These are phyloP conservation scores for Chlorops oryzae DNA, from an alignment of 1,140 invertebrate genomes.

Conservation along the genomic window DNA sequence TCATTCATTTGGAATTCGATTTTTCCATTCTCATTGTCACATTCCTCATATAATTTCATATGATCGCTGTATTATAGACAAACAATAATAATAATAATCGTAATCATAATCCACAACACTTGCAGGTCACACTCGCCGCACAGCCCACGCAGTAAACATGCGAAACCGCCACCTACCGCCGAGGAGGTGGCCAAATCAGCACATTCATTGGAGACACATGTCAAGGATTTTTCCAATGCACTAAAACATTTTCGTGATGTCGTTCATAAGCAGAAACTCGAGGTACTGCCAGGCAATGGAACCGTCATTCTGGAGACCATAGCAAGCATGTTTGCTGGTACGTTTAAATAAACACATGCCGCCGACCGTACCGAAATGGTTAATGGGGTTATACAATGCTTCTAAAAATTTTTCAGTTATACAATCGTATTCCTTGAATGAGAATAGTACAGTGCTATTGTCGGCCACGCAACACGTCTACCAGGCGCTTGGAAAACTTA, in stretches of 20 bases:
- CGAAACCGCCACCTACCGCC: constrained; percentile 47
- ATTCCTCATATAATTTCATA: neutral
- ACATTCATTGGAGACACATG: constrained; percentile 58
- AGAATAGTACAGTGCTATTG: constrained; percentile 57
- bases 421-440: constrained; percentile 60
- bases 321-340: constrained; percentile 75
- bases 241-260: constrained; percentile 84
- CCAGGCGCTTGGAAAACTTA: constrained; percentile 75
- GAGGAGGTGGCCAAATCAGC: constrained; percentile 54
- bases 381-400: too few species aligned
- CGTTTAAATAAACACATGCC: constrained; percentile 5
- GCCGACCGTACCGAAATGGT: too few species aligned
- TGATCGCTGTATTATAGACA: neutral
- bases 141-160: constrained; percentile 53
- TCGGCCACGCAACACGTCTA: constrained; percentile 83
- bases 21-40: too few species aligned
- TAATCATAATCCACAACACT: too few species aligned
- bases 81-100: neutral
- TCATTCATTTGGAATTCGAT: too few species aligned
- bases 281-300: constrained; percentile 87
- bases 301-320: constrained; percentile 88
- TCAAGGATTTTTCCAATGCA: constrained; percentile 66
- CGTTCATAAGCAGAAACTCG: constrained; percentile 82
- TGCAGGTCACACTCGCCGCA: constrained; percentile 55
- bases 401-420: constrained; percentile 45